phyloP scores from a whole-genome alignment of 2,113 vertebrate species.

The Canis aureus region DNA sequence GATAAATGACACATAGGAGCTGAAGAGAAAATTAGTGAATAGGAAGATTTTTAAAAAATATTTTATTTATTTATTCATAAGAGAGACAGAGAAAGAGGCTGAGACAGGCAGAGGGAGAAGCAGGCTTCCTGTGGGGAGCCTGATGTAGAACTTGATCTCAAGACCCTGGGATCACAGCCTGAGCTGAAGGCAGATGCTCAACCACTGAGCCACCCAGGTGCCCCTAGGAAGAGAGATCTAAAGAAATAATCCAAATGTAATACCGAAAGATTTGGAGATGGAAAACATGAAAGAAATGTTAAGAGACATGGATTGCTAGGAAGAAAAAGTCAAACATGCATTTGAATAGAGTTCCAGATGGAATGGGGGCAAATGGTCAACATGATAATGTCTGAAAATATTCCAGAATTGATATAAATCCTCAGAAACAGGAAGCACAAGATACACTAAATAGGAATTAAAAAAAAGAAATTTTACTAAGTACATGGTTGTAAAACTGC shows the following conservation, averaged over 20 bases:
- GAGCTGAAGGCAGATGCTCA: too few species aligned
- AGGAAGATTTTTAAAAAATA: neutral
- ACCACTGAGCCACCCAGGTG: too few species aligned
- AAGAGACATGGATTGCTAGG: neutral
- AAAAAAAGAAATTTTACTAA: neutral
- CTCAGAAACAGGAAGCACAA: slow-evolving; percentile 32
- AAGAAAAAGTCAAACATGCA: neutral
- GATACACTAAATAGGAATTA: neutral
- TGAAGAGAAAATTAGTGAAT: slow-evolving; percentile 44
- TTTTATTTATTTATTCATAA: too few species aligned
- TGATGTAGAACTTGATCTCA: too few species aligned
- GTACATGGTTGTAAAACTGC: neutral
- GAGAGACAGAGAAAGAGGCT: too few species aligned
- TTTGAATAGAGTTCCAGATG: neutral
- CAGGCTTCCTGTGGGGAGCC: too few species aligned
- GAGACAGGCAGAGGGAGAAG: too few species aligned
- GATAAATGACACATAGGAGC: neutral
- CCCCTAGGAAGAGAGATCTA: neutral
- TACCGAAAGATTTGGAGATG: neutral
- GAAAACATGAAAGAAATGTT: slow-evolving; percentile 33
- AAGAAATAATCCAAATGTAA: neutral
- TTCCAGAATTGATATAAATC: neutral
- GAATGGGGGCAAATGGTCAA: neutral
- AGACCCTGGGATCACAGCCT: too few species aligned
- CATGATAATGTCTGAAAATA: slow-evolving; percentile 33